Percentiles rank a stretch among this genome's conserved stretches.
phyloP scores from a whole-genome alignment of 1,140 invertebrate species.

The Lordiphosa mommai region DNA sequence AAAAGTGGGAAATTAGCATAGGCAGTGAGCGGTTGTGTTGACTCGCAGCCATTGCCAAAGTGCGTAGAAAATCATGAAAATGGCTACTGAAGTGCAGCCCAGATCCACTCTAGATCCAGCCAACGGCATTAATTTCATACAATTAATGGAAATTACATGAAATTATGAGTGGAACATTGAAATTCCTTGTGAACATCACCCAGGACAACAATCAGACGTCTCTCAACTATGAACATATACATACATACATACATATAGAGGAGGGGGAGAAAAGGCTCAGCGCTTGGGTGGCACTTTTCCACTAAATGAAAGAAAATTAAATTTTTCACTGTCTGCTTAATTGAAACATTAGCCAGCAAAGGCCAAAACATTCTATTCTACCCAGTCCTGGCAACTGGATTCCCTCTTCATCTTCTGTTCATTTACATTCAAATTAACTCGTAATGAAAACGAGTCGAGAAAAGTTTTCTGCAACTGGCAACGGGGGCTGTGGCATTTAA shows the following conservation, averaged over 20 bases:
- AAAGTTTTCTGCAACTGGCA: slow-evolving; percentile 30
- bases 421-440: slow-evolving; percentile 79
- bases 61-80: slow-evolving; percentile 76
- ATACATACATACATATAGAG: not conserved
- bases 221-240: slow-evolving; percentile 1
- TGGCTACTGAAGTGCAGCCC: slow-evolving; percentile 55
- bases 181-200: slow-evolving; percentile 74
- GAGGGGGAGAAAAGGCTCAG: not conserved
- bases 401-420: slow-evolving; percentile 39
- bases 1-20: slow-evolving; percentile 65
- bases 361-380: slow-evolving; percentile 54
- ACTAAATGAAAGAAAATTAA: slow-evolving; percentile 78
- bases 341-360: slow-evolving; percentile 73
- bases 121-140: slow-evolving; percentile 68
- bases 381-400: slow-evolving; percentile 2
- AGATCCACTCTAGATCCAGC: slow-evolving; percentile 11
- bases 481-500: slow-evolving; percentile 69
- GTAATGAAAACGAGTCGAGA: slow-evolving; percentile 75
- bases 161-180: slow-evolving; percentile 77
- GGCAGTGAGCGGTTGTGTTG: slow-evolving; percentile 31
- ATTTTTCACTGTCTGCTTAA: slow-evolving; percentile 77
- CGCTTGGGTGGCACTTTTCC: slow-evolving; percentile 54
- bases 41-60: slow-evolving; percentile 64
- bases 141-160: slow-evolving; percentile 75
- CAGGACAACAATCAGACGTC: slow-evolving; percentile 48